phyloP scores from a whole-genome alignment of 2,888 invertebrate species.

The Agonum fuliginosum region DNA sequence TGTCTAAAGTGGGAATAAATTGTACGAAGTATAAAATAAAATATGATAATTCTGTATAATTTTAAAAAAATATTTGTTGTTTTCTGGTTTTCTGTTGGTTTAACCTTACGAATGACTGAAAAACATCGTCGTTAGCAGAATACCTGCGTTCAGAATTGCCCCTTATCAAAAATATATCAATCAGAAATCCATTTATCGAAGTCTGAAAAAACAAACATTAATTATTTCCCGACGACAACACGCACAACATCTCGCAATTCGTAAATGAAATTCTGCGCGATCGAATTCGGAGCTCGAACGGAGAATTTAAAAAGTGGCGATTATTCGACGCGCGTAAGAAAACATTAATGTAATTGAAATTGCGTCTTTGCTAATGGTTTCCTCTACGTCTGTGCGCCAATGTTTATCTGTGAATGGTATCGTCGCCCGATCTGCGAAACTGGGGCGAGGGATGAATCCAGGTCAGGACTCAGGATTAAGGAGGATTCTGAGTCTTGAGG shows the following conservation, averaged over 20 bases:
- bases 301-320: slow-evolving; percentile 37
- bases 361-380: slow-evolving; percentile 53
- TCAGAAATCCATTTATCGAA: slow-evolving; percentile 32
- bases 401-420: slow-evolving; percentile 40
- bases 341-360: slow-evolving; percentile 55
- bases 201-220: slow-evolving; percentile 44
- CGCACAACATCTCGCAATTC: neutral
- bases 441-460: slow-evolving; percentile 17
- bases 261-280: neutral
- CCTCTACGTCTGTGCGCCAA: neutral
- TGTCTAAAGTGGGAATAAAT: too few species aligned
- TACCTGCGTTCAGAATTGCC: slow-evolving; percentile 26
- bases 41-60: too few species aligned
- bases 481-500: too few species aligned
- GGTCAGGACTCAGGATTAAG: slow-evolving; percentile 20
- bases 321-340: slow-evolving; percentile 41
- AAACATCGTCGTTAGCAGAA: slow-evolving; percentile 10
- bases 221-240: neutral
- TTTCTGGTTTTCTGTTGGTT: too few species aligned
- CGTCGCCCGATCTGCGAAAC: slow-evolving; percentile 48
- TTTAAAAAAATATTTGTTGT: too few species aligned
- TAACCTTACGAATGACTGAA: too few species aligned
- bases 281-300: neutral
- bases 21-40: too few species aligned
- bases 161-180: slow-evolving; percentile 42